These are phyloP conservation scores for Bembecia ichneumoniformis DNA, from an alignment of 2,888 invertebrate species.

Conservation along the genomic window DNA sequence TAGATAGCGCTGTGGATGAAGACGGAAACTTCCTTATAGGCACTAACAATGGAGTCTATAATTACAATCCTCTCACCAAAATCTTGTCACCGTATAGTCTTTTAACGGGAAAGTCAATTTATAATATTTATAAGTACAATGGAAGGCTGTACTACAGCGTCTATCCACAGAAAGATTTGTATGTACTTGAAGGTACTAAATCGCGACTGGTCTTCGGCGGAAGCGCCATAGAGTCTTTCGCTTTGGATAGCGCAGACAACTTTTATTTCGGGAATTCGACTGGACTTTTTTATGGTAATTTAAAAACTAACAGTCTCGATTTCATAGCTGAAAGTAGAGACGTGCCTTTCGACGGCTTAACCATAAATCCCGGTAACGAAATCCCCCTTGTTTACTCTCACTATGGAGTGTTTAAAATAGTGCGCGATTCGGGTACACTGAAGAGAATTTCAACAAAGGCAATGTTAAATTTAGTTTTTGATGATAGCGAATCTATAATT, in stretches of 20 bases:
- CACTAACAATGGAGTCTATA: neutral
- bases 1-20: neutral
- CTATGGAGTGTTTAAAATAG: neutral
- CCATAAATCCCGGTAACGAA: neutral
- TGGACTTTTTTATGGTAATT: neutral
- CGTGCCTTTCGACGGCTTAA: neutral
- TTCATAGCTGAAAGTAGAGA: neutral
- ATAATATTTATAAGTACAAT: constrained; percentile 1
- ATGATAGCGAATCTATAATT: neutral
- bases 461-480: neutral
- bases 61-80: neutral
- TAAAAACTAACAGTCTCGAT: neutral
- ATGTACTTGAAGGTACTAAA: neutral
- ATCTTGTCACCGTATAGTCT: neutral
- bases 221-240: neutral
- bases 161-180: neutral
- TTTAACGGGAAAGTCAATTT: neutral
- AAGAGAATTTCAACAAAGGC: neutral
- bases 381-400: neutral
- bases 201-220: neutral
- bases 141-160: neutral
- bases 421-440: neutral
- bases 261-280: neutral
- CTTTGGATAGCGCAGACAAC: neutral
- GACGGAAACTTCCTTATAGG: neutral